phyloP scores from a whole-genome alignment of 1,140 invertebrate species.

The Danaus melanippus region DNA sequence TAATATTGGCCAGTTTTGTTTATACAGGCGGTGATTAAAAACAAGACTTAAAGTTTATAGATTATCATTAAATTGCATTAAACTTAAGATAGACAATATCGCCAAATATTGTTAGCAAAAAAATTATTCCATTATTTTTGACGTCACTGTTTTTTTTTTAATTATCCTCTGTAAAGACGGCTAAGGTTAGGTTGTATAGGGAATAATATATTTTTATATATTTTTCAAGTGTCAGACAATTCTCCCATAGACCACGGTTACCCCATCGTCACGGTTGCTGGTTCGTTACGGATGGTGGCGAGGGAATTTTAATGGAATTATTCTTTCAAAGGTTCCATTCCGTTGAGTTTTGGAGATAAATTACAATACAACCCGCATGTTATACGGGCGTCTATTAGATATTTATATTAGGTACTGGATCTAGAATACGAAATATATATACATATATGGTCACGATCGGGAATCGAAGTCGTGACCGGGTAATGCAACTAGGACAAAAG shows the following conservation, averaged over 20 bases:
- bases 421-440: neutral
- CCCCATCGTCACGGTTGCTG: constrained; percentile 36
- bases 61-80: too few species aligned
- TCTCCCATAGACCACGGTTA: constrained; percentile 40
- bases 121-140: too few species aligned
- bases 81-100: too few species aligned
- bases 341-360: neutral
- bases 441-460: neutral
- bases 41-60: too few species aligned
- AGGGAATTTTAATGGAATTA: constrained; percentile 31
- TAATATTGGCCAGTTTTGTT: constrained; percentile 10
- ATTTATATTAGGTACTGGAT: neutral
- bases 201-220: too few species aligned
- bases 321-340: constrained; percentile 1
- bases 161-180: too few species aligned
- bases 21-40: neutral
- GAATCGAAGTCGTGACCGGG: neutral
- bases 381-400: neutral
- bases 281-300: constrained; percentile 31
- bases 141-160: too few species aligned
- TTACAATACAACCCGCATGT: neutral
- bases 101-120: too few species aligned
- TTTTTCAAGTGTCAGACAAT: neutral
- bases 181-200: too few species aligned
- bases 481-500: constrained; percentile 1